Evolutionary conservation across 2,113 vertebrate genomes (phyloP), one percentile per base, ranked within the genome.

Genomic region (Burhinus oedicnemus): DNA sequence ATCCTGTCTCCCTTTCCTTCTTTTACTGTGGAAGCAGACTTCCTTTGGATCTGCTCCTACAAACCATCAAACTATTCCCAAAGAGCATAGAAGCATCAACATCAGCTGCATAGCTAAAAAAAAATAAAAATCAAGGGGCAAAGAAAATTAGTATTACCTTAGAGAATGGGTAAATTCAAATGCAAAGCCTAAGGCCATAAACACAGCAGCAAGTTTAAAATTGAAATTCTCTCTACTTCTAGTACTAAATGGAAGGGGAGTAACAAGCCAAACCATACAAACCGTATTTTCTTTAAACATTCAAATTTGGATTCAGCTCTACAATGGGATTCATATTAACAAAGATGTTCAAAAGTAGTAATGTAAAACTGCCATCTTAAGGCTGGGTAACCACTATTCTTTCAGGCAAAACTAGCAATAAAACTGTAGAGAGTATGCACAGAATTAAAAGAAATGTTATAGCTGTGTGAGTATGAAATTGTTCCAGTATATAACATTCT

Each of bases 1-100:
- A 96, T 96, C 96, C 94, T 96, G 94, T 90, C 84, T 70, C 78
- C 75, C 64, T 80, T 93, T 94, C 87, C 58, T 94, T 90, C 72
- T 89, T 93, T 95, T 95, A 60, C 81, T 69, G 55, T 87, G 89
- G 75, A 94, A 91, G 49, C 45, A 55, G 66, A 97, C 42, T 97
- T 97, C 95, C 96, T 94, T 45, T 94, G 62, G 81, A 83, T 87
- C 38, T 72, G 38, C 44, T 94, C n/a, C 60, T 75, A 65, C 65
- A 77, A 66, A 76, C 14, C 27, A 75, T 26, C 72, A 83, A 65
- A 45, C 19, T 81, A 55, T 70, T 92, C 64, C 54, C 92, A 90
- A 86, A 92, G 34, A 88, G 18, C 32, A 90, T 0, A 90, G 23
- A 94, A 79, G 29, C 25, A 93, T 27, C 16, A 68, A 27, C 21